These are phyloP conservation scores for Macquaria australasica DNA, from an alignment of 2,113 vertebrate genomes.

Conservation along the genomic window DNA sequence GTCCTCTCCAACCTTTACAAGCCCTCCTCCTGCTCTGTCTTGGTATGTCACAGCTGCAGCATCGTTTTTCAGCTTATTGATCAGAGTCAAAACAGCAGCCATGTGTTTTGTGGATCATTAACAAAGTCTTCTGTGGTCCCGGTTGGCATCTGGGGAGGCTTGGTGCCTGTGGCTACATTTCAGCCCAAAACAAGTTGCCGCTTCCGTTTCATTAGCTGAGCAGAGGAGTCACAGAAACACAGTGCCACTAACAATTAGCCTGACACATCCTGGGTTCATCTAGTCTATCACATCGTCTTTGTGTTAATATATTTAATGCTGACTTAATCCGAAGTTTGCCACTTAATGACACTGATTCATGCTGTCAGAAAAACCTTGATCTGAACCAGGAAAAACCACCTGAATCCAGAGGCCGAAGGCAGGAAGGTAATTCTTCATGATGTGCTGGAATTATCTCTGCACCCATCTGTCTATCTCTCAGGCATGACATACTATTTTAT, in stretches of 20 bases:
- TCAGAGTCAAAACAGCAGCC: constrained; percentile 21
- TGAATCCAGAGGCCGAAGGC: constrained; percentile 36
- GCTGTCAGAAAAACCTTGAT: constrained; percentile 54
- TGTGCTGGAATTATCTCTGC: constrained; percentile 1
- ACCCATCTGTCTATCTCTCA: neutral
- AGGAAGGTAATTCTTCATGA: constrained; percentile 24
- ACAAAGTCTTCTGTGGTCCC: constrained; percentile 43
- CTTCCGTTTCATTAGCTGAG: constrained; percentile 52
- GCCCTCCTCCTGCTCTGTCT: neutral
- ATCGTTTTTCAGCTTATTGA: constrained; percentile 15
- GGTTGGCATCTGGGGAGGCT: constrained; percentile 9
- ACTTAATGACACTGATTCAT: constrained; percentile 60
- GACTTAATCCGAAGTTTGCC: constrained; percentile 53
- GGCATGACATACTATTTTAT: neutral
- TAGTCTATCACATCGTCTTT: constrained; percentile 56
- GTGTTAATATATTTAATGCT: constrained; percentile 57
- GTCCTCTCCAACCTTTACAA: neutral
- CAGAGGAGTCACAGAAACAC: constrained; percentile 36
- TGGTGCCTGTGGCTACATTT: constrained; percentile 19
- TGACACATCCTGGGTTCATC: constrained; percentile 39
- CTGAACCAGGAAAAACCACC: constrained; percentile 44
- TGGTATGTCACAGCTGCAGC: neutral
- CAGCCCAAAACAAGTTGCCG: constrained; percentile 42
- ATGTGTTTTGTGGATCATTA: constrained; percentile 46
- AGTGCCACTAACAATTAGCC: constrained; percentile 62